Evolutionary conservation across 2,888 invertebrate genomes (phyloP), one percentile per base, ranked within the genome.

Genomic region (Bembecia ichneumoniformis): DNA sequence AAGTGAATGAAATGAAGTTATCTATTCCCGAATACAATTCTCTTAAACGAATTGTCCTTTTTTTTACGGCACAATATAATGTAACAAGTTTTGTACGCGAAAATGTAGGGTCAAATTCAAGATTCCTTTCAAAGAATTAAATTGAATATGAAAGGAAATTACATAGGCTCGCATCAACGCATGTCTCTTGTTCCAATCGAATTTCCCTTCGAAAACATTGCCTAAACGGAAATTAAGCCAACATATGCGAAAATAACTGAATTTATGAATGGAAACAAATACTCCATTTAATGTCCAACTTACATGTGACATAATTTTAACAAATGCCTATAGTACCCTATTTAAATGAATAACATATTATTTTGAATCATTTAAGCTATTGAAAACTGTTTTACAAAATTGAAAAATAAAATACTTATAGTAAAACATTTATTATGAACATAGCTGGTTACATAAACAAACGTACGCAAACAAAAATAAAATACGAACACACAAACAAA

Each of bases 71-170:
- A 67, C 60, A 61, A 56, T 59, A 63, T 54, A 51, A 58, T 58
- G 62, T 66, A 71, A 71, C 65, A 64, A 68, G 64, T 64, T 68
- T 63, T 62, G 68, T 68, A 5, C 60, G 64, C 61, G 49, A 61
- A 64, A 60, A 61, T 55, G 55, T 53, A 65, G 67, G 71, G 68
- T 71, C 70, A 66, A 57, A 57, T 70, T 66, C 69, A 68, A 68
- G 71, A 73, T 74, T 69, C 71, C 66, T 28, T 28, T 75, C 74
- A 74, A 79, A 79, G 75, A 76, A 74, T 81, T 72, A 74, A 77
- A 82, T 78, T 80, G 68, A 78, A 80, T 77, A 71, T 75, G 66
- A 75, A 70, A 82, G 84, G 83, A 84, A 84, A 83, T 84, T 78
- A 82, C 75, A 69, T 66, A 71, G 71, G 74, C 69, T 71, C 76